These are phyloP conservation scores for Agonum fuliginosum DNA, from an alignment of 2,888 invertebrate species.

Conservation along the genomic window DNA sequence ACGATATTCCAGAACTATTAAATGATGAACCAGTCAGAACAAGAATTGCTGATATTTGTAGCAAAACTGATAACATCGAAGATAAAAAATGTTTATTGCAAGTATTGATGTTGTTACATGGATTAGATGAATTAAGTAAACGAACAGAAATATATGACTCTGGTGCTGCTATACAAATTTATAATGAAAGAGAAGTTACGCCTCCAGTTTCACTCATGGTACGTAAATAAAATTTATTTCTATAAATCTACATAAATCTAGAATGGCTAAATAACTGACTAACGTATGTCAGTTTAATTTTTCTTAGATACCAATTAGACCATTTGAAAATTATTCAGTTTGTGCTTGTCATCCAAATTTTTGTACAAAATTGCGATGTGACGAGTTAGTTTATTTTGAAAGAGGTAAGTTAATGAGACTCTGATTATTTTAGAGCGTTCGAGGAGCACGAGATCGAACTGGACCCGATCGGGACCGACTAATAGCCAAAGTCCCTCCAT, in stretches of 20 bases:
- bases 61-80: slow-evolving; percentile 71
- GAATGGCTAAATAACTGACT: slow-evolving; percentile 48
- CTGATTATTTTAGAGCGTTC: slow-evolving; percentile 1
- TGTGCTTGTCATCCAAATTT: slow-evolving; percentile 42
- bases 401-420: not conserved
- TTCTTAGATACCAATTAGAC: slow-evolving; percentile 67
- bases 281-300: slow-evolving; percentile 57
- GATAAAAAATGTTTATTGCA: slow-evolving; percentile 80
- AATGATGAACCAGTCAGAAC: slow-evolving; percentile 68
- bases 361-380: slow-evolving; percentile 24
- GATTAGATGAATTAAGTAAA: slow-evolving; percentile 73
- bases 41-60: slow-evolving; percentile 66
- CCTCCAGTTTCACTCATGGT: slow-evolving; percentile 10
- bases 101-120: slow-evolving; percentile 78
- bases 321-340: slow-evolving; percentile 13
- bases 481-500: slow-evolving; percentile 66
- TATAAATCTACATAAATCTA: not conserved
- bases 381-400: not conserved
- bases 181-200: slow-evolving; percentile 12
- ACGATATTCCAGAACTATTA: slow-evolving; percentile 64
- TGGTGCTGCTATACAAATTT: slow-evolving; percentile 14
- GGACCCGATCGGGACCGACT: slow-evolving; percentile 59
- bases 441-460: slow-evolving; percentile 6
- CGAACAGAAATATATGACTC: slow-evolving; percentile 54
- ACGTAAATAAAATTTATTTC: not conserved